A percentile compares a stretch with the other conserved stretches of the same genome.
phyloP scores from a whole-genome alignment of 2,888 invertebrate species.

The Temnothorax unifasciatus region DNA sequence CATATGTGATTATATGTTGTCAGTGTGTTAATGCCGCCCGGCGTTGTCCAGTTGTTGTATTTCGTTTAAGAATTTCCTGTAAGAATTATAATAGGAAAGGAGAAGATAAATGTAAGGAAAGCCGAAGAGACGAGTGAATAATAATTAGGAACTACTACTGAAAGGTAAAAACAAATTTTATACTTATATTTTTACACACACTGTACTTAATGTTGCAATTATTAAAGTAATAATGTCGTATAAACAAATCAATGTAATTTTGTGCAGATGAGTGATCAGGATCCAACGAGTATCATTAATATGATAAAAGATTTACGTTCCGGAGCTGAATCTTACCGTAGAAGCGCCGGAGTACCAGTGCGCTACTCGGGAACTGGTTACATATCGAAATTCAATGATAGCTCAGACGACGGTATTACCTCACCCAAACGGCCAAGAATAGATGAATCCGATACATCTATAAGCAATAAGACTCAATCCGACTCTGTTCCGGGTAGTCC shows the following conservation, averaged over 20 bases:
- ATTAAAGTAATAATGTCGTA: neutral
- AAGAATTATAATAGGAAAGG: neutral
- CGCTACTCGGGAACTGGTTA: constrained; percentile 74
- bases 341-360: constrained; percentile 70
- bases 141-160: neutral
- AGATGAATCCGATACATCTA: constrained; percentile 73
- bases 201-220: neutral
- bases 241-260: neutral
- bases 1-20: too few species aligned
- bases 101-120: constrained; percentile 5
- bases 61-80: neutral
- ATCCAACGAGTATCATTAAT: constrained; percentile 83
- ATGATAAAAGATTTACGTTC: constrained; percentile 84
- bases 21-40: neutral
- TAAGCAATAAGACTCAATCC: constrained; percentile 59
- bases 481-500: constrained; percentile 79
- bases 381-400: constrained; percentile 59
- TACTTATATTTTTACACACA: neutral
- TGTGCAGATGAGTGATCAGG: constrained; percentile 82
- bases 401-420: constrained; percentile 56
- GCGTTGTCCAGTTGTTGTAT: neutral
- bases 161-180: constrained; percentile 2
- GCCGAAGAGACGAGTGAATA: neutral
- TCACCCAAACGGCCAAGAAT: constrained; percentile 79
- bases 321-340: constrained; percentile 75